These are phyloP conservation scores for Euphonia xanthogaster DNA, from an alignment of 2,797 vertebrate genomes.

Conservation along the genomic window DNA sequence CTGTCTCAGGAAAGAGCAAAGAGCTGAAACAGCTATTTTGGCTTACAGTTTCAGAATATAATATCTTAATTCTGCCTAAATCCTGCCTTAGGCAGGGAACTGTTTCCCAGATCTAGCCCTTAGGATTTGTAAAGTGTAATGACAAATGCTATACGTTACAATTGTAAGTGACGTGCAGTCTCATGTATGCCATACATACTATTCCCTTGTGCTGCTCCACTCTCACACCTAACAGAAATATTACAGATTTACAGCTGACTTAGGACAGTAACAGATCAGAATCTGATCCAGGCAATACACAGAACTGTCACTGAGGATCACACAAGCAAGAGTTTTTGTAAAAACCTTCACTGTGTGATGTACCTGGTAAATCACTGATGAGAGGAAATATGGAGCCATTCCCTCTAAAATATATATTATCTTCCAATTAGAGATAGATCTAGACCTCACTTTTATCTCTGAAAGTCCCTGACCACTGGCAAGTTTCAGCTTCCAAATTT, in stretches of 20 bases:
- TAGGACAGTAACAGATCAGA: neutral
- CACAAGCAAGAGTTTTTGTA: neutral
- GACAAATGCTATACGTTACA: neutral
- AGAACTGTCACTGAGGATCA: neutral
- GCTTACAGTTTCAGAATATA: neutral
- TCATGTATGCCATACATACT: neutral
- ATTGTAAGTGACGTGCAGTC: neutral
- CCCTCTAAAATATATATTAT: neutral
- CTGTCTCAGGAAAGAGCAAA: neutral
- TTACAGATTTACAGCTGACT: neutral
- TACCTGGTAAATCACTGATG: neutral
- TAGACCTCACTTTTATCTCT: conserved; percentile 1
- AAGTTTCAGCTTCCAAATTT: conserved; percentile 22
- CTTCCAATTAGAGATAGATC: neutral
- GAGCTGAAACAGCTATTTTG: neutral
- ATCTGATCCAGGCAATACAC: neutral
- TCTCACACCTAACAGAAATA: neutral
- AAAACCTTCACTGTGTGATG: neutral
- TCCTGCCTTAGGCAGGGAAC: neutral
- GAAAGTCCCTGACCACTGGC: conserved; percentile 10
- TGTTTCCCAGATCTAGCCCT: neutral
- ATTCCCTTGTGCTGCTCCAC: neutral
- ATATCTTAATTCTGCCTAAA: neutral
- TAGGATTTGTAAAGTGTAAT: neutral
- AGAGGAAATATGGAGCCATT: neutral